A percentile compares a stretch with the other conserved stretches of the same genome.
These are phyloP conservation scores for Artemia sp. DNA, from an alignment of 2,888 invertebrate genomes.

Conservation along the genomic window DNA sequence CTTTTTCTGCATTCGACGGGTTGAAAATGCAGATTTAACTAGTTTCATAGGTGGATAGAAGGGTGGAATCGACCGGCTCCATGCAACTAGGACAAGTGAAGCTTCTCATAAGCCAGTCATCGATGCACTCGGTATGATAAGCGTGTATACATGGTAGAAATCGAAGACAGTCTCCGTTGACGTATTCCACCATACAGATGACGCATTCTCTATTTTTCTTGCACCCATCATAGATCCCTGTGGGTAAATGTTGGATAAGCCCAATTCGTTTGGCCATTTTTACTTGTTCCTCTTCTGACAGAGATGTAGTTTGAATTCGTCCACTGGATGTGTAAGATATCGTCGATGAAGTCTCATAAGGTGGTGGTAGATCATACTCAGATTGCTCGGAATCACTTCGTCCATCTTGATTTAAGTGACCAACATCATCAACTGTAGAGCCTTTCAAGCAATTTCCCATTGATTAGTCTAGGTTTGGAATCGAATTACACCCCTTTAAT, in stretches of 20 bases:
- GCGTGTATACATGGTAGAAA: constrained; percentile 75
- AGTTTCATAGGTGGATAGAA: constrained; percentile 62
- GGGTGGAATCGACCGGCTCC: constrained; percentile 79
- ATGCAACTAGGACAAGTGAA: constrained; percentile 81
- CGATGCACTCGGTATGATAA: constrained; percentile 72
- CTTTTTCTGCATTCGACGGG: too few relatives aligned
- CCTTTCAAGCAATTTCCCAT: constrained; percentile 58
- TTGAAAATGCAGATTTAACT: constrained; percentile 25
- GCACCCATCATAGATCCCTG: constrained; percentile 61
- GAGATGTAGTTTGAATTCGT: too few relatives aligned
- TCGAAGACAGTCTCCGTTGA: constrained; percentile 56
- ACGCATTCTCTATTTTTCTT: constrained; percentile 70
- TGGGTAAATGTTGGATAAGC: constrained; percentile 69
- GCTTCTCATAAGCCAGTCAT: constrained; percentile 72
- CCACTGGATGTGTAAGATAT: too few relatives aligned
- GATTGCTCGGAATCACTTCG: not conserved
- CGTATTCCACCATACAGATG: constrained; percentile 80
- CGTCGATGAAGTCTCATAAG: not conserved
- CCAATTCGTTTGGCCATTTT: constrained; percentile 72
- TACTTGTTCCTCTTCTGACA: constrained; percentile 55
- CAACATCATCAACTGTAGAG: constrained; percentile 45
- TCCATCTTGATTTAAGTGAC: constrained; percentile 41
- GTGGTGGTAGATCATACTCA: not conserved
- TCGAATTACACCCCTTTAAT: too few relatives aligned
- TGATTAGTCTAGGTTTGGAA: not conserved